A percentile compares a stretch with the other conserved stretches of the same genome.
phyloP scores from a whole-genome alignment of 64 coral and sea anemone species.

The Montipora capricornis region DNA sequence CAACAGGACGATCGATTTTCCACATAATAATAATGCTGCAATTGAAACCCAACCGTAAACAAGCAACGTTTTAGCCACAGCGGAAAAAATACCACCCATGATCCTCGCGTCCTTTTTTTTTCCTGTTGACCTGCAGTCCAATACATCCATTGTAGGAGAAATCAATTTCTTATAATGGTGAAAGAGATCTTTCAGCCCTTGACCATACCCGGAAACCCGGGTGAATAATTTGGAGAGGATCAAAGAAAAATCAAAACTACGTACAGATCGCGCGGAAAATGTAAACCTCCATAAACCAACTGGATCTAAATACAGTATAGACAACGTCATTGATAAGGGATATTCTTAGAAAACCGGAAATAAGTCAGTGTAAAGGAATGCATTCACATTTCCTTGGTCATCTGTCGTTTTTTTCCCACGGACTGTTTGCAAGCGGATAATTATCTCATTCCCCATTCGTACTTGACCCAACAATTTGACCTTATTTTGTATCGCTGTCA shows the following conservation, averaged over 20 bases:
- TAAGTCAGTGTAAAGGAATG: constrained; percentile 34
- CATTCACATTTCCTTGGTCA: background rate
- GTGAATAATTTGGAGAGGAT: no score
- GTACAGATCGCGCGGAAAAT: no score
- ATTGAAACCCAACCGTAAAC: constrained; percentile 7
- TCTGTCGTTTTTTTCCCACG: constrained; percentile 41
- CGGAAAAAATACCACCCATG: background rate
- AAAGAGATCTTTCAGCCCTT: no score
- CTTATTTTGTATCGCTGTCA: constrained; percentile 19
- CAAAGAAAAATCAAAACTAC: no score
- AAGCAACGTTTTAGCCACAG: background rate
- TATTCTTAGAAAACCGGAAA: constrained; percentile 56
- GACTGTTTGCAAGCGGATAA: constrained; percentile 17
- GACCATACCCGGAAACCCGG: no score
- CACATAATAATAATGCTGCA: background rate
- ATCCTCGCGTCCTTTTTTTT: background rate
- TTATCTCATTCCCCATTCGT: background rate
- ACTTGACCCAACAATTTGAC: constrained; percentile 47
- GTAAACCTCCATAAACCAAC: no score
- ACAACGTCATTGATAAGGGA: background rate
- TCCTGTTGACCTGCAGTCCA: no score
- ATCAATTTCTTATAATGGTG: no score
- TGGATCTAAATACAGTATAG: background rate
- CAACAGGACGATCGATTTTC: background rate
- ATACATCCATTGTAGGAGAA: no score